A percentile compares a stretch with the other conserved stretches of the same genome.
Evolutionary conservation across 2,113 vertebrate species (phyloP).

Genomic region (Zapus hudsonius): DNA sequence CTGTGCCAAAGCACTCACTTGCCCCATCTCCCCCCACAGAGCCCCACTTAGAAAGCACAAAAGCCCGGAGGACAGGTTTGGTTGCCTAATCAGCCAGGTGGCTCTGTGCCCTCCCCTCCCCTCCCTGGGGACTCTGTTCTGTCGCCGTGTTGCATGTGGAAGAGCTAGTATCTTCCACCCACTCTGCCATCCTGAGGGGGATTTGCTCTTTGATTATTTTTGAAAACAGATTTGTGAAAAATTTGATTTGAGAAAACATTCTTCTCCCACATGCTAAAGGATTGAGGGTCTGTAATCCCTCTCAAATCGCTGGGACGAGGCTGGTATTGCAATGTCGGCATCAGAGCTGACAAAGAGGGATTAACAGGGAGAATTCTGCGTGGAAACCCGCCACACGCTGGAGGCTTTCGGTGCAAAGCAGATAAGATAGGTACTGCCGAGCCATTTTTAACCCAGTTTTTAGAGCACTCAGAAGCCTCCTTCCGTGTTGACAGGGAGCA

Average conservation of each 20-base stretch:
- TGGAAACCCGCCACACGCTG: constrained; percentile 84
- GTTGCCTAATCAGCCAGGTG: background rate
- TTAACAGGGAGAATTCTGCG: constrained; percentile 84
- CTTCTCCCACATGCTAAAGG: constrained; percentile 83
- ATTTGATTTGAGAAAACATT: constrained; percentile 88
- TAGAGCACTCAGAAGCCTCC: constrained; percentile 71
- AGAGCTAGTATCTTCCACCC: background rate
- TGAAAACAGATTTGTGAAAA: constrained; percentile 84
- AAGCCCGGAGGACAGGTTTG: background rate
- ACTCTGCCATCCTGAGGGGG: constrained; percentile 49
- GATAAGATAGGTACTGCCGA: constrained; percentile 86
- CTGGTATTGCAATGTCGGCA: constrained; percentile 82
- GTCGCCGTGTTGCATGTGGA: background rate
- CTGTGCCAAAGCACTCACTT: accelerated
- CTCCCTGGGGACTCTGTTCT: background rate
- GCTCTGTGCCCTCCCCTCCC: background rate
- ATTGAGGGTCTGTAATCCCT: constrained; percentile 88
- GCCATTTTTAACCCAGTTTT: constrained; percentile 89
- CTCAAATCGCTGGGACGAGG: constrained; percentile 83
- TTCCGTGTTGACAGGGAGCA: constrained; percentile 58
- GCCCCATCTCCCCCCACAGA: background rate
- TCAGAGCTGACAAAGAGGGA: constrained; percentile 87
- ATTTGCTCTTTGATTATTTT: constrained; percentile 87
- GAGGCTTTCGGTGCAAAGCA: constrained; percentile 87
- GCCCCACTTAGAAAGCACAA: background rate